Percentiles rank a stretch among this genome's conserved stretches.
Evolutionary conservation across 2,113 vertebrate species (phyloP).

Genomic region (Eubucco bourcierii): DNA sequence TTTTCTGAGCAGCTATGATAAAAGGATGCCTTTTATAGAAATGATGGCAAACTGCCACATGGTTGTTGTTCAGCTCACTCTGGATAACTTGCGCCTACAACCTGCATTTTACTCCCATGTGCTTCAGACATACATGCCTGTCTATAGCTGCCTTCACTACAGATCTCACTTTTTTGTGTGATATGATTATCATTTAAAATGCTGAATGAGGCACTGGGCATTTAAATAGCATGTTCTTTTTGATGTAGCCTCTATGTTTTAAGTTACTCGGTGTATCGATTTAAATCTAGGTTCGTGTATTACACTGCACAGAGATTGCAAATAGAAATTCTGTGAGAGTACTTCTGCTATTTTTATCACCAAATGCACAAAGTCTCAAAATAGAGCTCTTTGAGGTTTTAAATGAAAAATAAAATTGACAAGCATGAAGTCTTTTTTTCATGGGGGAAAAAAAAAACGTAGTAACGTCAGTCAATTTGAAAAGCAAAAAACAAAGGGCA

Average conservation of each 20-base stretch:
- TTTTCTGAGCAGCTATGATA: not conserved
- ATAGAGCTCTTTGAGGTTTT: not conserved
- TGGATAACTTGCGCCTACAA: not conserved
- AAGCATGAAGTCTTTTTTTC: not conserved
- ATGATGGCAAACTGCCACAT: not conserved
- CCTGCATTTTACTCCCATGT: not conserved
- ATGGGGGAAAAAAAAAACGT: not conserved
- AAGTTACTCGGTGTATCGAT: not conserved
- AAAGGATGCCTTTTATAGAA: not conserved
- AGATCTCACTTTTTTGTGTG: not conserved
- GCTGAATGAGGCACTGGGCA: not conserved
- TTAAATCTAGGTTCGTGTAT: not conserved
- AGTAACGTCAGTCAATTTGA: not conserved
- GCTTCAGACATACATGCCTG: not conserved
- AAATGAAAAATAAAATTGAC: not conserved
- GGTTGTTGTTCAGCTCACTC: not conserved
- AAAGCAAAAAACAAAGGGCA: not conserved
- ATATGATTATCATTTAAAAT: not conserved
- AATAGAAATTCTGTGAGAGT: not conserved
- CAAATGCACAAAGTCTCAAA: not conserved
- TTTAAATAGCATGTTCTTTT: not conserved
- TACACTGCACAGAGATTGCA: not conserved
- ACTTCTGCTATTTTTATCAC: slow-evolving; percentile 29
- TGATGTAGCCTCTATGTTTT: not conserved
- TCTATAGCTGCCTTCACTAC: not conserved